Evolutionary conservation across 2,797 vertebrate species (phyloP).

Genomic region (Kryptolebias ocellatus): DNA sequence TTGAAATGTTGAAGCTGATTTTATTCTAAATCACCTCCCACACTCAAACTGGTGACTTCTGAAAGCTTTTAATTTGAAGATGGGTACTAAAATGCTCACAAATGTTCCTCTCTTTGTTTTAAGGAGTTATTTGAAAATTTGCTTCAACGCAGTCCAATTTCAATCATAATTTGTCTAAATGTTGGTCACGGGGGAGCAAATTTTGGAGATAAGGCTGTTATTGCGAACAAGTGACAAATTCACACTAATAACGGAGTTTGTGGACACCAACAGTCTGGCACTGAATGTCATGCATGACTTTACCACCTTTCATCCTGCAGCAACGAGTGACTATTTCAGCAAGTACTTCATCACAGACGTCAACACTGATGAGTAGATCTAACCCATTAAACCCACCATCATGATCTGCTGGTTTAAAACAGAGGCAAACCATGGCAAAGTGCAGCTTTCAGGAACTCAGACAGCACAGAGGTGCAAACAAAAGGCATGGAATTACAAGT

Average conservation of each 20-base stretch:
- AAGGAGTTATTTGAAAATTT: not conserved
- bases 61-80: too few relatives aligned
- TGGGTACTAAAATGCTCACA: too few relatives aligned
- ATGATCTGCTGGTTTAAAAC: slow-evolving; percentile 11
- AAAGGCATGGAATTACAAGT: not conserved
- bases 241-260: slow-evolving; percentile 21
- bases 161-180: slow-evolving; percentile 10
- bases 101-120: not conserved
- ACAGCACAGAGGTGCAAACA: not conserved
- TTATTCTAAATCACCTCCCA: not conserved
- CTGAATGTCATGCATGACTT: slow-evolving; percentile 43
- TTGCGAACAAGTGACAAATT: slow-evolving; percentile 39
- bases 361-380: slow-evolving; percentile 55
- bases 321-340: slow-evolving; percentile 50
- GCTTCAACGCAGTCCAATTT: not conserved
- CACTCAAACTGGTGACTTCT: not conserved
- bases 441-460: not conserved
- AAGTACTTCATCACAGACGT: slow-evolving; percentile 58
- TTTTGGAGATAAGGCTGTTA: slow-evolving; percentile 15
- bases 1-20: not conserved
- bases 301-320: slow-evolving; percentile 52
- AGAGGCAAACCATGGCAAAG: slow-evolving; percentile 7
- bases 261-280: slow-evolving; percentile 29
- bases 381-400: slow-evolving; percentile 39
- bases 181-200: slow-evolving; percentile 1